phyloP scores from a whole-genome alignment of 2,113 vertebrate species.

The Orycteropus afer region DNA sequence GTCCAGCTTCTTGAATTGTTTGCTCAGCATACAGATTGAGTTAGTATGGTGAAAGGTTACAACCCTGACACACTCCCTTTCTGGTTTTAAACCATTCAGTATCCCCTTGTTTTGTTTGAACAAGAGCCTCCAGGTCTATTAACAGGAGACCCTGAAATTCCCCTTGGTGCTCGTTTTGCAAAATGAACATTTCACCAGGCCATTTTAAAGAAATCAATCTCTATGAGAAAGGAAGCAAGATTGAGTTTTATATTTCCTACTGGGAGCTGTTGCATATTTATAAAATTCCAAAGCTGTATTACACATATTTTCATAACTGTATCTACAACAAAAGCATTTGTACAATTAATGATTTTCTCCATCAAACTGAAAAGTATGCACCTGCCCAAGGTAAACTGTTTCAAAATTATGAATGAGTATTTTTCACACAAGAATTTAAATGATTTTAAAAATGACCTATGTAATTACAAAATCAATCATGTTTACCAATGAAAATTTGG shows the following conservation, averaged over 20 bases:
- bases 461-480: neutral
- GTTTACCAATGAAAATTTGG: constrained; percentile 16
- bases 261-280: constrained; percentile 22
- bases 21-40: too few relatives aligned
- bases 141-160: neutral
- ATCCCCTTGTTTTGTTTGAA: too few relatives aligned
- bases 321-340: constrained; percentile 26
- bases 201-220: constrained; percentile 24
- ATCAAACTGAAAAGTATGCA: neutral
- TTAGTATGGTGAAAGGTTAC: too few relatives aligned
- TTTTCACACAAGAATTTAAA: neutral
- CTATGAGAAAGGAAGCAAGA: constrained; percentile 44
- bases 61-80: too few relatives aligned
- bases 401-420: neutral
- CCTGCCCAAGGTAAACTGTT: neutral
- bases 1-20: too few relatives aligned
- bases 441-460: neutral
- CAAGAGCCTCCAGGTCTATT: too few relatives aligned
- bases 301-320: neutral
- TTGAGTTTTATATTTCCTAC: neutral
- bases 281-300: constrained; percentile 14
- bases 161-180: neutral
- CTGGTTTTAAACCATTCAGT: too few relatives aligned
- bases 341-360: constrained; percentile 15
- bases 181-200: neutral